Conservation (phyloP, 2,797 vertebrate species). For the Periparus ater region DNA sequence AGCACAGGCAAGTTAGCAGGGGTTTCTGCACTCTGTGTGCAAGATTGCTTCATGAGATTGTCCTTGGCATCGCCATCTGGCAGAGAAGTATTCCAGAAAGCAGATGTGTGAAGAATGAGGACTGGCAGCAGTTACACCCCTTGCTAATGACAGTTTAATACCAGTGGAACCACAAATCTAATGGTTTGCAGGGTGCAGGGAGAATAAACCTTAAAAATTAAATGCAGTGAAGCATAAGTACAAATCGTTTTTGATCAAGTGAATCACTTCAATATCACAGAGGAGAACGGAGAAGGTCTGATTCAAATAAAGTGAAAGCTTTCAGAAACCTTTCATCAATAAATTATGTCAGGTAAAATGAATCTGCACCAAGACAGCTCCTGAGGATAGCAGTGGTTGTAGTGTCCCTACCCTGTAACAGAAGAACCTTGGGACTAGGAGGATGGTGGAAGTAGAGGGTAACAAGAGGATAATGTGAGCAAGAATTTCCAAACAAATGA, state of each 20-base stretch:
- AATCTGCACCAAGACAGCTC: not conserved
- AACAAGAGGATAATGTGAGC: not conserved
- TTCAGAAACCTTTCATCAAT: not conserved
- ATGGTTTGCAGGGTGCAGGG: not conserved
- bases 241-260: not conserved
- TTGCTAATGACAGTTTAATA: not conserved
- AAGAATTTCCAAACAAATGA: not conserved
- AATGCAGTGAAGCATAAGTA: not conserved
- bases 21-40: not conserved
- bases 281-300: not conserved
- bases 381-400: not conserved
- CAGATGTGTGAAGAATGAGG: not conserved
- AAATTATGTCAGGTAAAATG: not conserved
- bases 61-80: not conserved
- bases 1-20: not conserved
- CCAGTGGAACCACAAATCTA: not conserved
- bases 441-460: not conserved
- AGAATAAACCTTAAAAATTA: not conserved
- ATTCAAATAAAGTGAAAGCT: not conserved
- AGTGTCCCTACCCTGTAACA: not conserved
- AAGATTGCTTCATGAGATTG: not conserved
- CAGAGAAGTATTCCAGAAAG: not conserved
- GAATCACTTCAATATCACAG: not conserved
- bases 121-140: not conserved
- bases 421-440: not conserved